Evolutionary conservation across 2,888 invertebrate genomes (phyloP), one percentile per base, ranked within the genome.

Genomic region (Orthosia cruda): DNA sequence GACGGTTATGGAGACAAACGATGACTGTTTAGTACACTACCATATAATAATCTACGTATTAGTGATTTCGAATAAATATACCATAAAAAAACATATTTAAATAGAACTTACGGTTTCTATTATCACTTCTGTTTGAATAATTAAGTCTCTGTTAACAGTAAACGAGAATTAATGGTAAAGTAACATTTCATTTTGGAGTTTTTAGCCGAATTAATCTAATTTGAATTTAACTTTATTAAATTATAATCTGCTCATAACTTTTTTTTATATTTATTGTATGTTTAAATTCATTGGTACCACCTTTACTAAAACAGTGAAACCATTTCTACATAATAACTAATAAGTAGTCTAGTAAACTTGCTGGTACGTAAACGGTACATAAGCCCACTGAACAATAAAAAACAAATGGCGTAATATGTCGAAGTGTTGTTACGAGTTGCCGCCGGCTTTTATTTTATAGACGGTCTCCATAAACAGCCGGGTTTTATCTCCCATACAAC

Each of bases 351-450:
- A 62, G 45, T 59, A 65, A 26, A 47, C 26, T 74, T 63, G 18
- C 47, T 59, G 47, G 68, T 65, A 20, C 55, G 69, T 75, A 64
- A 84, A 62, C 52, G 20, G 55, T 32, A 20, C 80, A 55, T 65
- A 55, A 73, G 71, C 73, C 32, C 67, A 77, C 70, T 64, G 71
- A 71, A 77, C 63, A 86, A 79, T 84, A 84, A 74, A 84, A 74
- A 70, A 55, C 73, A 79, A 84, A 86, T 80, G 64, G 54, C 67
- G 70, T 75, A 65, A 75, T 80, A 83, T 72, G 76, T 86, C 73
- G 67, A 72, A 76, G 80, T 74, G 80, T 83, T 76, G 84, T 73
- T 80, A 80, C 80, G 80, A 61, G 71, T 73, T 79, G 61, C 64
- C 55, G 63, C 32, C 55, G 61, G 75, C 72, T 80, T 86, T 79